Percentiles rank a stretch among this genome's conserved stretches.
These are phyloP conservation scores for Globicephala melas DNA, from an alignment of 2,113 vertebrate genomes.

Conservation along the genomic window DNA sequence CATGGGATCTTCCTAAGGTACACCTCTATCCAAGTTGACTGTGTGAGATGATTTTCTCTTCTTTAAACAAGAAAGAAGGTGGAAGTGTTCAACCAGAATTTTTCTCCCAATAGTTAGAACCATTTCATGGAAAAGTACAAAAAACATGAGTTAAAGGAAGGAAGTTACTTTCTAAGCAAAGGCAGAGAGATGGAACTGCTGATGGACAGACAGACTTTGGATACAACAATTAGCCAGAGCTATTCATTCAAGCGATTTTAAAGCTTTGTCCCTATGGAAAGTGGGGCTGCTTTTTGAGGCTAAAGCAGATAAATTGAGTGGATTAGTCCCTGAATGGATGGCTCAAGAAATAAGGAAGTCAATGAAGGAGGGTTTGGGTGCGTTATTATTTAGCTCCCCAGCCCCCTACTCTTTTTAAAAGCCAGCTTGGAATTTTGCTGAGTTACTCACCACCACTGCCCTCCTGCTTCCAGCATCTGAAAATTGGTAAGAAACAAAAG, in stretches of 20 bases:
- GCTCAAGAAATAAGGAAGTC: constrained; percentile 19
- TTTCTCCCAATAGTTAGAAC: neutral
- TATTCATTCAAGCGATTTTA: neutral
- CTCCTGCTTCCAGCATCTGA: neutral
- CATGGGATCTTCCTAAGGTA: neutral
- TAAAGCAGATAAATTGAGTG: constrained; percentile 30
- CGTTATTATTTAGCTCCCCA: neutral
- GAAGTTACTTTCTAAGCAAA: neutral
- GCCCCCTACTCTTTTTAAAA: neutral
- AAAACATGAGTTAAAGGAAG: neutral
- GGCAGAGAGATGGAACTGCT: neutral
- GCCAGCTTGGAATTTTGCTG: neutral
- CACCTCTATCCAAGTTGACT: neutral
- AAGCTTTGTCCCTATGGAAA: constrained; percentile 12
- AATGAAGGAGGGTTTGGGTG: neutral
- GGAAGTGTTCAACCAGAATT: neutral
- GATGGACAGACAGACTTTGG: neutral
- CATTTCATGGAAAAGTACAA: neutral
- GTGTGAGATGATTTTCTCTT: neutral
- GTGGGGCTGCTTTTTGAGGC: constrained; percentile 26
- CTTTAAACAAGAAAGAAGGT: constrained; percentile 29
- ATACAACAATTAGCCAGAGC: constrained; percentile 17
- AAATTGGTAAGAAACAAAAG: neutral
- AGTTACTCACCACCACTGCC: neutral
- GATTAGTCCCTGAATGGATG: constrained; percentile 18